These are phyloP conservation scores for Pyrocoelia pectoralis DNA, from an alignment of 2,888 invertebrate species.

Conservation along the genomic window DNA sequence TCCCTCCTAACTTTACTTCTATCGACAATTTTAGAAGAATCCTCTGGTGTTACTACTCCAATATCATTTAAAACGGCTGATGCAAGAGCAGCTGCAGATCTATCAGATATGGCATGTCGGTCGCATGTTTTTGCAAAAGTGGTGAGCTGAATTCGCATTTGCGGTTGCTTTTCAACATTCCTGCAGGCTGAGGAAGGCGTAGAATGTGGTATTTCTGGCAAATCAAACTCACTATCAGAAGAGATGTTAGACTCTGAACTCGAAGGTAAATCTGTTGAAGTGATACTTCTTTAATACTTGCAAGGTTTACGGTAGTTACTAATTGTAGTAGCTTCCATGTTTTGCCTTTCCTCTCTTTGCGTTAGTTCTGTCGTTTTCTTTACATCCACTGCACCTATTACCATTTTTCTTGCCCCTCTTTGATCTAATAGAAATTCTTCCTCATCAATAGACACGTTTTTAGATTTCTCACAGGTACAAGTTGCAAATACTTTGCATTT, in stretches of 20 bases:
- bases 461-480: too few species aligned
- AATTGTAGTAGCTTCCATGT: too few species aligned
- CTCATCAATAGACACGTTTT: too few species aligned
- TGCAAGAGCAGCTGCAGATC: slow-evolving; percentile 1
- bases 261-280: neutral
- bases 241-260: neutral
- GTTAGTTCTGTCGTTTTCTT: too few species aligned
- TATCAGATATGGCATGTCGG: neutral
- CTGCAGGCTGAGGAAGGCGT: too few species aligned
- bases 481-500: slow-evolving; percentile 63
- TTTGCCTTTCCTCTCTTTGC: too few species aligned
- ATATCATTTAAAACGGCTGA: neutral
- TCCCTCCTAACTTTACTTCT: neutral
- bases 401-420: too few species aligned
- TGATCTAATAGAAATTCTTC: too few species aligned
- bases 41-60: neutral
- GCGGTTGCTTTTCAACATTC: neutral
- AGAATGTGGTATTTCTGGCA: neutral
- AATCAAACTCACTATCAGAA: neutral
- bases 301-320: too few species aligned
- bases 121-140: slow-evolving; percentile 31
- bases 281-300: too few species aligned
- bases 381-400: too few species aligned
- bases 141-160: slow-evolving; percentile 39
- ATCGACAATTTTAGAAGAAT: neutral